Conservation (phyloP, 2,113 vertebrate species). For the Petaurus breviceps region DNA sequence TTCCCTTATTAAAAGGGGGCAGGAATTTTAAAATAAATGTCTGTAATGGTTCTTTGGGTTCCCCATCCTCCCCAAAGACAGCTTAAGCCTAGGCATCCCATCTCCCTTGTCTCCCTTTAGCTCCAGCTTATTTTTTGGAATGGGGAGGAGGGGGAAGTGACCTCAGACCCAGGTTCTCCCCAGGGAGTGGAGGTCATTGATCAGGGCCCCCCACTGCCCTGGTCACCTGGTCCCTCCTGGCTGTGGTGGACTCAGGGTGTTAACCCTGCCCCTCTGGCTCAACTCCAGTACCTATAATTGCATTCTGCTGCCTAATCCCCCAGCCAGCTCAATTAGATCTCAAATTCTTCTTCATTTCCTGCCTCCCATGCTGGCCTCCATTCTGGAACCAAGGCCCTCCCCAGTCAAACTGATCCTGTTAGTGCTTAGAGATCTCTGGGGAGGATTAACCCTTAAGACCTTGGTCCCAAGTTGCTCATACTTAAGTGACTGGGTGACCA, state of each 20-base stretch:
- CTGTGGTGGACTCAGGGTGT: conserved; percentile 74
- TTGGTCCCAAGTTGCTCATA: not conserved
- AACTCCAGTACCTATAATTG: conserved; percentile 79
- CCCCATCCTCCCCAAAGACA: not conserved
- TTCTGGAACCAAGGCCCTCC: conserved; percentile 67
- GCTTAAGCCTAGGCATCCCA: not conserved
- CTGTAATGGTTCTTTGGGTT: conserved; percentile 21
- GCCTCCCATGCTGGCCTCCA: conserved; percentile 78
- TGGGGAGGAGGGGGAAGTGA: no score
- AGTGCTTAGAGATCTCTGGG: conserved; percentile 33
- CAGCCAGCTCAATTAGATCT: conserved; percentile 81
- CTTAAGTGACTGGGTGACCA: not conserved
- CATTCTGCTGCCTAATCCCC: conserved; percentile 80
- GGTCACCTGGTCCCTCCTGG: conserved; percentile 70
- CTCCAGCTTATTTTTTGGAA: not conserved
- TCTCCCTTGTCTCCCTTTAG: not conserved
- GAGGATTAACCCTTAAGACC: not conserved
- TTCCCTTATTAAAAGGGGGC: not conserved
- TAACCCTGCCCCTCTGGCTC: conserved; percentile 72
- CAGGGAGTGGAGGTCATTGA: conserved; percentile 24
- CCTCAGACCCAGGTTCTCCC: not conserved
- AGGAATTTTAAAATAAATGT: not conserved
- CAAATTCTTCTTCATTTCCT: conserved; percentile 83
- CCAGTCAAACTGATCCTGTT: not conserved
- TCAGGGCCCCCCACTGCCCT: conserved; percentile 28